Percentiles rank a stretch among this genome's conserved stretches.
Conservation (phyloP, 2,113 vertebrate species). For the Megaceryle torquata region DNA sequence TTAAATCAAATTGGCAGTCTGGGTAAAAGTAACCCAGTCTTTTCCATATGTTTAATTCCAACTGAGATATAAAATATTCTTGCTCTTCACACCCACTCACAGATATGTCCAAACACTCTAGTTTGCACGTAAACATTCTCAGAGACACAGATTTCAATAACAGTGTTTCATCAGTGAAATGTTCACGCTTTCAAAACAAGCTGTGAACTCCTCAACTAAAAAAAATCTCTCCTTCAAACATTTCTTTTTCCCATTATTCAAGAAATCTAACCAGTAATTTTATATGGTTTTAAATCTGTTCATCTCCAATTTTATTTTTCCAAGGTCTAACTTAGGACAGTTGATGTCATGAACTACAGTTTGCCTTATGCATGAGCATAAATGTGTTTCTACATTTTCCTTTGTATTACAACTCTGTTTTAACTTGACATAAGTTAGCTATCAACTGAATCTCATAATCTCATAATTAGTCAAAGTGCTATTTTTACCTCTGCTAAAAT, state of each 20-base stretch:
- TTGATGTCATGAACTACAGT: background rate
- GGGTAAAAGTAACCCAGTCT: background rate
- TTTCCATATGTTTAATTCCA: background rate
- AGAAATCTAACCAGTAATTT: background rate
- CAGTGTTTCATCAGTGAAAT: background rate
- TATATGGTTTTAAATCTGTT: background rate
- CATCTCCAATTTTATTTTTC: background rate
- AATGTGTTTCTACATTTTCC: background rate
- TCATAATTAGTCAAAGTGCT: background rate
- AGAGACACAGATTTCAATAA: background rate
- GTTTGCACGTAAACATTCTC: background rate
- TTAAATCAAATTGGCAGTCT: background rate
- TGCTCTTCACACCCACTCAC: background rate
- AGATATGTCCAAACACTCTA: conserved; percentile 23
- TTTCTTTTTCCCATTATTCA: background rate
- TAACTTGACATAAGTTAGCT: background rate
- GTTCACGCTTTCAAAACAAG: conserved; percentile 4
- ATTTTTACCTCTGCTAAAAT: background rate
- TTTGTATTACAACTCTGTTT: background rate
- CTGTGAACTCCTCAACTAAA: background rate
- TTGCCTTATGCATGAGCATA: background rate
- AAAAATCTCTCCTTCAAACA: background rate
- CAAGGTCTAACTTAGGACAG: background rate
- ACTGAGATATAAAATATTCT: background rate
- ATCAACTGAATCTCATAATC: background rate